Evolutionary conservation across 2,113 vertebrate genomes (phyloP), one percentile per base, ranked within the genome.

Genomic region (Anthoscopus minutus): DNA sequence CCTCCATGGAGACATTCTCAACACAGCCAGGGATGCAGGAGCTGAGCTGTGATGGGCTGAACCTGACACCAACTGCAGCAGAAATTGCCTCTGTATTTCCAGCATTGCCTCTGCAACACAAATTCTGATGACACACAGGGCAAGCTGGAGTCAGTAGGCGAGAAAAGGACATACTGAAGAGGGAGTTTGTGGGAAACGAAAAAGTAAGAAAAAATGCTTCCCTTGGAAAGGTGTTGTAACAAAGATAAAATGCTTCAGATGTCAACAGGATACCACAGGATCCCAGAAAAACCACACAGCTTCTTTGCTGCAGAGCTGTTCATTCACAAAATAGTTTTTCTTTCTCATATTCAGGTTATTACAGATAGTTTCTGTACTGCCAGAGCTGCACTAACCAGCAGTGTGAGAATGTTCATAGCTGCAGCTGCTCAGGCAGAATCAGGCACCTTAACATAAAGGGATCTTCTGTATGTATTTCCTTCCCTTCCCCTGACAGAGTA

Each of bases 401-500:
- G 35, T 35, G 28, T 35, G 44, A 91, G 70, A 69, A 18, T 79
- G 89, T 74, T 85, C 70, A 51, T 35, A 85, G 81, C 71, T 83
- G 79, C 74, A 77, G 66, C 79, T 89, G 79, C 87, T 77, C 47
- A 50, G 79, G 54, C 71, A 83, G 88, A 88, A 80, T 80, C 47
- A 74, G 65, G 18, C 66, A 82, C 30, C 64, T 33, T 9, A 13
- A 25, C 47, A 64, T 78, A 81, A 78, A 93, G 73, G 35, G 15
- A 70, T 62, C 21, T 58, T 87, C 72, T 44, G 58, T 51, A 45
- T 0, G 0, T 53, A 60, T 69, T 85, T 89, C 73, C 65, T 58
- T 93, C 72, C 38, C 50, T 88, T 83, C 31, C 73, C 67, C 40
- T 81, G 72, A 62, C 1, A 2, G 56, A 88, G 90, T 80, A 92